Evolutionary conservation across 2,797 vertebrate species (phyloP).

Genomic region (Hephaestus fuliginosus): DNA sequence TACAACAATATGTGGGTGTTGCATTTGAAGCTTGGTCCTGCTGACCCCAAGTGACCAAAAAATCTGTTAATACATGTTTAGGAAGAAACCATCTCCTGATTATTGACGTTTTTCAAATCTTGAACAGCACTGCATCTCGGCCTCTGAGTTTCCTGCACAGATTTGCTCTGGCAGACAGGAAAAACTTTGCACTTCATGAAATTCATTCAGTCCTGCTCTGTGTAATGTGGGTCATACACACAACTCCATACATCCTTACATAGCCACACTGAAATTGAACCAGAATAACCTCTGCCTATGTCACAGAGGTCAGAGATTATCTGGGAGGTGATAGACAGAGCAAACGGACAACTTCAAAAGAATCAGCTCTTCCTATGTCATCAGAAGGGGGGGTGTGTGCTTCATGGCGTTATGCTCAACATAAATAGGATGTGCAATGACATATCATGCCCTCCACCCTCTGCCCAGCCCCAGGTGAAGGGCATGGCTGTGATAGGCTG

Average conservation of each 20-base stretch:
- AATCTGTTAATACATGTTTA: too few relatives aligned
- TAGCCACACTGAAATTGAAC: constrained; percentile 38
- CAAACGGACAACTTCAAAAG: constrained; percentile 72
- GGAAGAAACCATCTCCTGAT: too few relatives aligned
- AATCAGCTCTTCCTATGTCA: constrained; percentile 36
- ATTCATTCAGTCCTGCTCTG: background rate
- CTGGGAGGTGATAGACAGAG: constrained; percentile 49
- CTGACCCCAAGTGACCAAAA: too few relatives aligned
- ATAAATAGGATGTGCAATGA: constrained; percentile 39
- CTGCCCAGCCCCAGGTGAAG: constrained; percentile 53
- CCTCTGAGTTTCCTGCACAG: background rate
- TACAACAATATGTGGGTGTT: too few relatives aligned
- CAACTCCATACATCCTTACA: background rate
- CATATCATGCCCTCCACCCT: constrained; percentile 22
- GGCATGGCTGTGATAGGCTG: constrained; percentile 53
- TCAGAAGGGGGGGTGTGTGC: constrained; percentile 32
- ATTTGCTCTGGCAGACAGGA: background rate
- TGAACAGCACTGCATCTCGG: background rate
- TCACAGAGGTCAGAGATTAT: constrained; percentile 62
- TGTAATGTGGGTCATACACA: background rate
- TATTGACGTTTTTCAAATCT: too few relatives aligned
- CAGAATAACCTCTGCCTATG: constrained; percentile 55
- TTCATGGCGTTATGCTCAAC: constrained; percentile 37
- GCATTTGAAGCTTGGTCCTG: too few relatives aligned
- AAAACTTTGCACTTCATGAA: background rate